Evolutionary conservation across 1,140 invertebrate genomes (phyloP), one percentile per base, ranked within the genome.

Genomic region (Bombus pascuorum): DNA sequence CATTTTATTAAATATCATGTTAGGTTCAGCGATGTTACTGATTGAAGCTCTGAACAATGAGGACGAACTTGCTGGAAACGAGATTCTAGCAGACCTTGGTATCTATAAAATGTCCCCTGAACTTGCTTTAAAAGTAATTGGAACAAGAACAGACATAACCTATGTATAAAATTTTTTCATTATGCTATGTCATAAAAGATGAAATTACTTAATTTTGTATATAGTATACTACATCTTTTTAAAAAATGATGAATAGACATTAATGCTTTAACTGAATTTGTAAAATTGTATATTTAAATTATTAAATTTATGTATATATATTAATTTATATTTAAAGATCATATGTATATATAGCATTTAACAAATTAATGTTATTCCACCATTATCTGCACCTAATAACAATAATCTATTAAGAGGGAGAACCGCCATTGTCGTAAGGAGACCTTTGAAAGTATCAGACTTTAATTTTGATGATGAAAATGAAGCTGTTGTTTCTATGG

Each of bases 361-460:
- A 95, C 98, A 98, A 47, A 99, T 95, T 66, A 99, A 95, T 90
- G 96, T 97, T 77, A 99, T 98, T 90, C 96, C 97, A 22, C 98
- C 98, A 93, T 97, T 98, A 93, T 99, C 99, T 75, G 98, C 97
- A 37, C 98, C 98, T 25, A 99, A 95, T 25, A 99, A 95, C 18
- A 99, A 95, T 76, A 98, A 95, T 92, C 98, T 96, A 94, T 99
- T 99, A 1, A 99, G 94, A 18, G 98, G 98, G 86, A 99, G 94
- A 34, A 99, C 96, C 10, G 97, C 96, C 97, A 99, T 97, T 28
- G 97, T 97, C 25, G 98, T 99, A 8, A 99, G 95, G 10, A 99
- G 97, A 4, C 98, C 98, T 94, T 98, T 98, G 94, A 99, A 99
- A 13, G 97, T 97, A 91, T 99, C 98, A 0, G 98, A 97, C 66